Conservation (phyloP, 2,113 vertebrate species). For the Trochalopteron elliotii region DNA sequence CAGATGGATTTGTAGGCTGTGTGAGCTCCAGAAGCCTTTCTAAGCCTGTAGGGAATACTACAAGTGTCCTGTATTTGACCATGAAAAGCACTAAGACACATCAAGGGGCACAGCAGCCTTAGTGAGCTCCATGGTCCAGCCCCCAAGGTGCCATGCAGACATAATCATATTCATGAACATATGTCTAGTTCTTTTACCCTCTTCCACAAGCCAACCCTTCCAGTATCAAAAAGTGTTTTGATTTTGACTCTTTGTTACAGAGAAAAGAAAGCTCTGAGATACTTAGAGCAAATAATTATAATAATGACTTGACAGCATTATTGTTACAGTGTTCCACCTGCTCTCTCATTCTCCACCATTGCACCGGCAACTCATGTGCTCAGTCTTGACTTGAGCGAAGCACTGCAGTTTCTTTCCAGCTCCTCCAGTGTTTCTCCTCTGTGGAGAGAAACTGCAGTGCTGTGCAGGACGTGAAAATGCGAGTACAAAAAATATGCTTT, state of each 20-base stretch:
- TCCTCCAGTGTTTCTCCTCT: background rate
- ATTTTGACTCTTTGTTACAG: background rate
- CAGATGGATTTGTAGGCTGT: background rate
- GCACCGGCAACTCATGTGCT: background rate
- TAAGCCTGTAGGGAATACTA: background rate
- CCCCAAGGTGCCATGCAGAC: background rate
- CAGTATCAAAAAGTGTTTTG: background rate
- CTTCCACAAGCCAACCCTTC: background rate
- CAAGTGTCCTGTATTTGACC: background rate
- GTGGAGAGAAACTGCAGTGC: slow-evolving; percentile 8
- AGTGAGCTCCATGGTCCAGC: background rate
- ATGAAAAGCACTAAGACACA: background rate
- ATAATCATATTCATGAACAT: background rate
- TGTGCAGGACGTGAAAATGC: background rate
- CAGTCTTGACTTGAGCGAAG: background rate
- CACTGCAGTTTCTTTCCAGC: background rate
- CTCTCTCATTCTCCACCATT: background rate
- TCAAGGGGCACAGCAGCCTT: background rate
- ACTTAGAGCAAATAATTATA: background rate
- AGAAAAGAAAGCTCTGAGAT: background rate
- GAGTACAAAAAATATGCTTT: background rate
- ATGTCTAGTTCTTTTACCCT: background rate
- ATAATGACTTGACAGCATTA: background rate
- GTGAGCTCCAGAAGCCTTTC: background rate
- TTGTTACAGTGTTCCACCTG: background rate